Base-by-base conservation (phyloP, 2,797 vertebrate genomes). In the Brachyrhaphis roseni region DNA sequence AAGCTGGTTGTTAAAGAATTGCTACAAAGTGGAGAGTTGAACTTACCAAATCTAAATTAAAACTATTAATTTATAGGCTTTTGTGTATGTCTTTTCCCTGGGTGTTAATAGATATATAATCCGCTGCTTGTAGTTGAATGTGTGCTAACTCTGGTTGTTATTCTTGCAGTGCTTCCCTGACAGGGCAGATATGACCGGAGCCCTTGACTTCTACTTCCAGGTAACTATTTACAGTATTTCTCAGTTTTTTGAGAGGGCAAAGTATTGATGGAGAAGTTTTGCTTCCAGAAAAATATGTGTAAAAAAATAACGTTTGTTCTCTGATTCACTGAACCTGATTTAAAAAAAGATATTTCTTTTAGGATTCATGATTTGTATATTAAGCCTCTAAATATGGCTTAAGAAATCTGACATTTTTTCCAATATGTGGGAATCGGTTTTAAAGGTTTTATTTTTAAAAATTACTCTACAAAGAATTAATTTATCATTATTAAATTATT, bases 151-250 rank as follows among this genome's bases (percentile, higher is more conserved):
- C 59, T 84, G 45, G 83, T 72, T n/a, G 70, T 53, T 16, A 76
- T 72, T 51, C 23, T 70, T 89, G 41, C 89, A 98, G 97, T 98
- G 97, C 82, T 98, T 98, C 88, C 97, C 97, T 23, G 91, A 92
- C 3, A 96, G 91, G 31, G 94, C 90, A 64, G 97, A 98, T 86
- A 97, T 98, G 97, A 96, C 88, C 26, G 95, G 95, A 16, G 97
- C 97, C 51, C 95, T 98, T 0, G 97, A 98, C 86, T 97, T 97
- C 88, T 98, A 98, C 90, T 98, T 98, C 89, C 97, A 98, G 96
- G 97, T 97, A 80, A 92, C 23, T 26, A n/a, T 36, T 34, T 74
- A 34, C 5, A 16, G 43, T 31, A 8, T 28, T 73, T 43, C 2
- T 36, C 72, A 0, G n/a, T 49, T 64, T 36, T 62, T 49, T 18